phyloP scores from a whole-genome alignment of 2,797 vertebrate genomes.

The Darevskia nairensis region DNA sequence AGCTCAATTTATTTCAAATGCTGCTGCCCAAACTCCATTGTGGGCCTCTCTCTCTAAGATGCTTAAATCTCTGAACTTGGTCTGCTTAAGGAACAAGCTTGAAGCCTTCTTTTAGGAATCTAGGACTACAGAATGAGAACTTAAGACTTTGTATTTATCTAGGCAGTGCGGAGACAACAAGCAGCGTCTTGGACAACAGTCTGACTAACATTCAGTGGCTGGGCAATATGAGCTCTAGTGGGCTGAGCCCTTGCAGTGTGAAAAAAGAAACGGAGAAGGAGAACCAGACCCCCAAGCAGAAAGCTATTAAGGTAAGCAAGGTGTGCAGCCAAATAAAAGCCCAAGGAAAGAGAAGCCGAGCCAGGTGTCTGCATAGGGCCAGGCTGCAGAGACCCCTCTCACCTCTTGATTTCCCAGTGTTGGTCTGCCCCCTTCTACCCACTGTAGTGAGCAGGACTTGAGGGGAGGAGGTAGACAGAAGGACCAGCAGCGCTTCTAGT shows the following conservation, averaged over 20 bases:
- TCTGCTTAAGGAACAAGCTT: not conserved
- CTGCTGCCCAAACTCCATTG: not conserved
- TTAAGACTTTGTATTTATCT: slow-evolving; percentile 54
- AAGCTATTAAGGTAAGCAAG: slow-evolving; percentile 71
- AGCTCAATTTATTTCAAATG: not conserved
- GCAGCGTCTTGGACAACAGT: slow-evolving; percentile 84
- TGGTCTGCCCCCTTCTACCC: not conserved
- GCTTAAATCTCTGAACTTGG: not conserved
- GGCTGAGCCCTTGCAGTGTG: slow-evolving; percentile 72
- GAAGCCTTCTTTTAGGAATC: not conserved
- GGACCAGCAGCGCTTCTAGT: too few species aligned
- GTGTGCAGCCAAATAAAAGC: too few species aligned
- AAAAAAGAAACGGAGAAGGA: slow-evolving; percentile 81
- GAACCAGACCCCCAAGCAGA: slow-evolving; percentile 73
- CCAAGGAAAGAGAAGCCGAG: too few species aligned
- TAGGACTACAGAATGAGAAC: not conserved
- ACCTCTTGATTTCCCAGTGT: not conserved
- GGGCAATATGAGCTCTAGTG: slow-evolving; percentile 84
- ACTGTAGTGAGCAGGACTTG: too few species aligned
- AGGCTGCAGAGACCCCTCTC: not conserved
- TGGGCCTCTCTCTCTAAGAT: not conserved
- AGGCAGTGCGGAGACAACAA: slow-evolving; percentile 65
- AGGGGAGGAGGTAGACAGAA: not conserved
- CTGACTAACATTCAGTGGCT: slow-evolving; percentile 94
- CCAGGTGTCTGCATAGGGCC: not conserved